Conservation (phyloP, 1,140 invertebrate species). For the Ceratitis capitata region DNA sequence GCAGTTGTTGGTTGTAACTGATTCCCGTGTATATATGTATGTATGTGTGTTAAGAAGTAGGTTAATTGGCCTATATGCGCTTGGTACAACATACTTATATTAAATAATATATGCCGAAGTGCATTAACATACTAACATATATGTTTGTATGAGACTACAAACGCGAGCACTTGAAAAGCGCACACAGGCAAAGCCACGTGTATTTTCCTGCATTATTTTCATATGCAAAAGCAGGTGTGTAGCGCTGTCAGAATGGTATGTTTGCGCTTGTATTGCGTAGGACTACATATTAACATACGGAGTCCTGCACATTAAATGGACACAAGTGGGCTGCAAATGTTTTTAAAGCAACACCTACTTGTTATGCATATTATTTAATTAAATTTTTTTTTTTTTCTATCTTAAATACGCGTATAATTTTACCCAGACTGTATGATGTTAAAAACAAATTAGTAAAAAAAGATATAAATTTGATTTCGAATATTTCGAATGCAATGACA, state of each 20-base stretch:
- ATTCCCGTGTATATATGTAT: too few species aligned
- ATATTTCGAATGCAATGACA: too few species aligned
- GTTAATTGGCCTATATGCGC: not conserved
- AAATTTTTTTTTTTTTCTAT: too few species aligned
- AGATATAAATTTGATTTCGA: too few species aligned
- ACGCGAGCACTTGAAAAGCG: not conserved
- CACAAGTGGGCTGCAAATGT: not conserved
- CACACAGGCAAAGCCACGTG: not conserved
- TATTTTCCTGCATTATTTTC: too few species aligned
- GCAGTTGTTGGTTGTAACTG: not conserved
- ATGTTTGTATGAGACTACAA: not conserved
- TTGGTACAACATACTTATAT: not conserved
- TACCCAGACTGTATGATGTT: too few species aligned
- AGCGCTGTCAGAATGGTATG: not conserved
- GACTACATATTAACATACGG: not conserved
- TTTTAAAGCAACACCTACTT: not conserved
- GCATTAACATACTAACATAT: not conserved
- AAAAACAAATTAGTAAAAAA: too few species aligned
- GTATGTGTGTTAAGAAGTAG: not conserved
- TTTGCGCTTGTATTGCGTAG: not conserved
- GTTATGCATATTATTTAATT: too few species aligned
- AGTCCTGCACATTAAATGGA: conserved; percentile 9
- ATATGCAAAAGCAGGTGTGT: not conserved
- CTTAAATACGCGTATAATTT: too few species aligned
- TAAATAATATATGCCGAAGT: not conserved